Conservation (phyloP, 1,140 invertebrate genomes). For the Pachypsylla venusta region DNA sequence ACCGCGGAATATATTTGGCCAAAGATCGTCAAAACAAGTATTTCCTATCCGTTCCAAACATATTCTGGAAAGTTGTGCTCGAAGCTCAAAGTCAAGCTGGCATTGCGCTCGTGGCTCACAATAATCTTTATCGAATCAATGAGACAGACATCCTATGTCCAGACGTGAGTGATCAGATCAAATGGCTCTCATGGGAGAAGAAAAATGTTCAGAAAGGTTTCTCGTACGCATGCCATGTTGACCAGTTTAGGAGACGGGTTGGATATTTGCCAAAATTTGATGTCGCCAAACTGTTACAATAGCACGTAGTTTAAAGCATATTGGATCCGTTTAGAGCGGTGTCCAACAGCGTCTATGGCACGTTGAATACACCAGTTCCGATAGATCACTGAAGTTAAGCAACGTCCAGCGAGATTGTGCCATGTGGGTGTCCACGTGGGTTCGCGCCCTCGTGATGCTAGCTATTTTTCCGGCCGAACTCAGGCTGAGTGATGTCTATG, state of each 20-base stretch:
- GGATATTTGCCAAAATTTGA: not conserved
- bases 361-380: too few species aligned
- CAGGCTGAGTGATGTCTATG: too few species aligned
- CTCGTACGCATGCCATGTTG: conserved; percentile 19
- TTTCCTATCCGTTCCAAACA: conserved; percentile 20
- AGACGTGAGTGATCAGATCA: conserved; percentile 19
- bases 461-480: too few species aligned
- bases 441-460: too few species aligned
- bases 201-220: conserved; percentile 20
- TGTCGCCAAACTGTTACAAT: not conserved
- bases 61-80: conserved; percentile 21
- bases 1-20: conserved; percentile 21
- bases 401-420: too few species aligned
- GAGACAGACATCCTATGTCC: conserved; percentile 15
- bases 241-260: conserved; percentile 1
- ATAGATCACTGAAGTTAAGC: too few species aligned
- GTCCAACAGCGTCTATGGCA: too few species aligned
- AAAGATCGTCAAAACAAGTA: conserved; percentile 14
- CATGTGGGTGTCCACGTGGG: too few species aligned
- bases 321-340: too few species aligned
- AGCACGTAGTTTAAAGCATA: too few species aligned
- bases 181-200: conserved; percentile 21
- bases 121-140: conserved; percentile 20
- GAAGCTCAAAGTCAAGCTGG: conserved; percentile 10
- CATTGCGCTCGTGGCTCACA: conserved; percentile 22